phyloP scores from a whole-genome alignment of 1,140 invertebrate species.

The Neotoxoptera formosana region DNA sequence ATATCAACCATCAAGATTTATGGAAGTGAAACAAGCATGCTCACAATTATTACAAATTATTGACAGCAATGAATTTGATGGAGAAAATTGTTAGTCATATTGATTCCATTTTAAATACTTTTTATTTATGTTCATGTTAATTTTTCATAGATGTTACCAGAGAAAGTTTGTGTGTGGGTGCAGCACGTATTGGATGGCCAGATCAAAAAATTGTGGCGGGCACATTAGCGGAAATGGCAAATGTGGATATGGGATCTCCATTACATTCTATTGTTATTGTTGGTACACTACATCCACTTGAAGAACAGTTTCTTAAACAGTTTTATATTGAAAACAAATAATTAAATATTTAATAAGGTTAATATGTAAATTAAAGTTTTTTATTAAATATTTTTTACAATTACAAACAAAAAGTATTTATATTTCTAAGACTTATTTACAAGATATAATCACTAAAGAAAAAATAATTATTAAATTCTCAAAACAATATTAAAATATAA shows the following conservation, averaged over 20 bases:
- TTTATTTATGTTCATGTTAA: background rate
- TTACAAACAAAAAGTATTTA: background rate
- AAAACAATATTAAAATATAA: background rate
- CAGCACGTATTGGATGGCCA: conserved; percentile 88
- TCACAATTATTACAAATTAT: conserved; percentile 82
- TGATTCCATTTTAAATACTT: background rate
- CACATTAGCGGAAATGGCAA: conserved; percentile 77
- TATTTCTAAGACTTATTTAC: background rate
- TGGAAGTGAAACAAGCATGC: conserved; percentile 87
- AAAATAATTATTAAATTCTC: no score
- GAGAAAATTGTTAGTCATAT: conserved; percentile 57
- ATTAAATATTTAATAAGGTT: background rate
- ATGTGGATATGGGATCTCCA: conserved; percentile 84
- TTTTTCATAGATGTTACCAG: conserved; percentile 66
- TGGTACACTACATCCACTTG: conserved; percentile 85
- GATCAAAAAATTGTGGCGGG: conserved; percentile 82
- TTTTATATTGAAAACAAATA: conserved; percentile 63
- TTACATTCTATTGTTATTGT: conserved; percentile 93
- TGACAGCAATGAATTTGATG: conserved; percentile 23
- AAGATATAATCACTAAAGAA: background rate
- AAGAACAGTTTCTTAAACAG: conserved; percentile 83
- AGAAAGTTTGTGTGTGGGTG: conserved; percentile 77
- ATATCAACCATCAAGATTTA: conserved; percentile 94
- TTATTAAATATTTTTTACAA: background rate
- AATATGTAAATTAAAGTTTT: background rate